Conservation (phyloP, 2,113 vertebrate genomes). For the Illadopsis cleaveri region DNA sequence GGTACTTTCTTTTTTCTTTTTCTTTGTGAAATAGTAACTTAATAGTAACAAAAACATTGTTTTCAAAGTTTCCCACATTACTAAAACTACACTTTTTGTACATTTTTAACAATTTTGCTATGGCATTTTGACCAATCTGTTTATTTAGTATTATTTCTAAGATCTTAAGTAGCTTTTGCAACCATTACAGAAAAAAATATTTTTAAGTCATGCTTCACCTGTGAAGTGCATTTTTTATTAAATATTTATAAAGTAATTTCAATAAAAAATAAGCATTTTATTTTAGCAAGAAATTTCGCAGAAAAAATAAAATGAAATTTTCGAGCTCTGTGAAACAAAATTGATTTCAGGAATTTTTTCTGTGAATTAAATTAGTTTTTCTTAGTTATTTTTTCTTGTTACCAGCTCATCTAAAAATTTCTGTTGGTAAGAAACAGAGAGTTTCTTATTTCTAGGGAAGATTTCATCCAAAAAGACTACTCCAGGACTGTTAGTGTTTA, state of each 20-base stretch:
- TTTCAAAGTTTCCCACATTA: background rate
- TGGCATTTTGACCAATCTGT: background rate
- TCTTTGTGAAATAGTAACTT: background rate
- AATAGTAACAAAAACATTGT: background rate
- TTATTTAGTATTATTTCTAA: background rate
- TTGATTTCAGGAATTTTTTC: rapidly evolving
- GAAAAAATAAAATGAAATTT: background rate
- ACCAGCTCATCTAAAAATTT: background rate
- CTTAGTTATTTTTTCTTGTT: background rate
- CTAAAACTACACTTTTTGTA: background rate
- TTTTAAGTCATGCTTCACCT: background rate
- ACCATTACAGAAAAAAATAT: background rate
- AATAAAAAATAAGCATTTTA: background rate
- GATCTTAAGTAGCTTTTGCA: background rate
- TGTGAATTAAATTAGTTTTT: background rate
- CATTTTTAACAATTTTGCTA: background rate
- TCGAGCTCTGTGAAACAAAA: background rate
- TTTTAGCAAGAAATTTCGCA: background rate
- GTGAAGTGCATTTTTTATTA: background rate
- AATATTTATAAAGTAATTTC: background rate
- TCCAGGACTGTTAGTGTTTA: background rate
- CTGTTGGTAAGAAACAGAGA: background rate
- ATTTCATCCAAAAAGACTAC: background rate
- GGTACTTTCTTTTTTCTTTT: background rate
- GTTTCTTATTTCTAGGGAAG: background rate